These are phyloP conservation scores for Geococcyx californianus DNA, from an alignment of 2,113 vertebrate species.

Conservation along the genomic window DNA sequence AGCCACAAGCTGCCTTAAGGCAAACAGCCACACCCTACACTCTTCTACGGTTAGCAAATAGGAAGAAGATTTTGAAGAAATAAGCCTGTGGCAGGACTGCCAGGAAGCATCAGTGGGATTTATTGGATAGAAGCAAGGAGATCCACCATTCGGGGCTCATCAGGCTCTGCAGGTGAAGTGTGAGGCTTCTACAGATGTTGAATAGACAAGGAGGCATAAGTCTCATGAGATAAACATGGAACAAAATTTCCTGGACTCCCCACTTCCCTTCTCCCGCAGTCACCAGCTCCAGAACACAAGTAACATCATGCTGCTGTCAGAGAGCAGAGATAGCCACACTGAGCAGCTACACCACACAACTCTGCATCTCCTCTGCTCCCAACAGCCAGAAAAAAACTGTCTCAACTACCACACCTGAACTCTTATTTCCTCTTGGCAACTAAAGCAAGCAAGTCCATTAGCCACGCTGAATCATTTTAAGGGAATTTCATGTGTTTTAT, in stretches of 20 bases:
- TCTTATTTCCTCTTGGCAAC: background rate
- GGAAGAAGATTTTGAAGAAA: slow-evolving; percentile 30
- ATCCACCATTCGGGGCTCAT: background rate
- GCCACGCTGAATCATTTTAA: background rate
- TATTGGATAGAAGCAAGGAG: background rate
- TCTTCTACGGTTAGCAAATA: slow-evolving; percentile 17
- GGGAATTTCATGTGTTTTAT: background rate
- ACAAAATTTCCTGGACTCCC: background rate
- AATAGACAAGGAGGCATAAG: background rate
- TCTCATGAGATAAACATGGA: accelerated
- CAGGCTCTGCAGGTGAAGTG: background rate
- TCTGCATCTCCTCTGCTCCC: background rate
- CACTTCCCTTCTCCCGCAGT: background rate
- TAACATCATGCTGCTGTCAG: background rate
- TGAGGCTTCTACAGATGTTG: background rate
- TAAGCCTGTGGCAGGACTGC: background rate
- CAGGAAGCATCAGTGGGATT: background rate
- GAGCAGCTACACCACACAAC: background rate
- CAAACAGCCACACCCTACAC: background rate
- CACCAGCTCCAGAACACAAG: background rate
- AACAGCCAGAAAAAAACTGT: background rate
- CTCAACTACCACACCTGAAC: background rate
- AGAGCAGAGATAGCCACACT: background rate
- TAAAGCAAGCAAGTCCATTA: background rate
- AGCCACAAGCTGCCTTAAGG: slow-evolving; percentile 16